A percentile compares a stretch with the other conserved stretches of the same genome.
phyloP scores from a whole-genome alignment of 2,797 vertebrate species.

The Danio jaintianensis region DNA sequence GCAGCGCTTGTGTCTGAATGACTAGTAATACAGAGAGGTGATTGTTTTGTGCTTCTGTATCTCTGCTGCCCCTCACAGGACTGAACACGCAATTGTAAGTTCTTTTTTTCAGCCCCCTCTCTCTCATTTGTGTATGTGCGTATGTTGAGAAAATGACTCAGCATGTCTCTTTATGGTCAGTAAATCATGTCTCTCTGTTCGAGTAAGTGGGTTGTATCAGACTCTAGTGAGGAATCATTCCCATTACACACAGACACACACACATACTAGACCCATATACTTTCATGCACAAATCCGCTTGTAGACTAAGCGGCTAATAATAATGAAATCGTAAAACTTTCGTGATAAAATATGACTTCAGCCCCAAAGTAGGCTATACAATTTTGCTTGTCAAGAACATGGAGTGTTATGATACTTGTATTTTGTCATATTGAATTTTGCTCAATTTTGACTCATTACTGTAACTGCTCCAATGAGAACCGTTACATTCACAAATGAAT shows the following conservation, averaged over 20 bases:
- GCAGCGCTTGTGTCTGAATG: conserved; percentile 28
- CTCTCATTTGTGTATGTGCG: conserved; percentile 13
- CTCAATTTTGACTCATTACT: neutral
- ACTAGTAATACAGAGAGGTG: neutral
- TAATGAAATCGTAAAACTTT: no score
- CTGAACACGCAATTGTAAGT: conserved; percentile 63
- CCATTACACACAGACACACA: neutral
- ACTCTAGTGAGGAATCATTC: conserved; percentile 20
- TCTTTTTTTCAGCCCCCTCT: conserved; percentile 34
- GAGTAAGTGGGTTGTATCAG: conserved; percentile 24
- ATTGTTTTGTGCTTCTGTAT: conserved; percentile 67
- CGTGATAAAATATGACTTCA: no score
- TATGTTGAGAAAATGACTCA: conserved; percentile 32
- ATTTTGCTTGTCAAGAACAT: no score
- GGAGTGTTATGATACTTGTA: no score
- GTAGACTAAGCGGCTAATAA: no score
- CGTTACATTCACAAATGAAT: no score
- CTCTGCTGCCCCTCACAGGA: conserved; percentile 82
- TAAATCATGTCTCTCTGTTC: conserved; percentile 24
- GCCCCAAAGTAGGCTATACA: no score
- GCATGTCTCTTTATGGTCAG: conserved; percentile 28
- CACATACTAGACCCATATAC: neutral
- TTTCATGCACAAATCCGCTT: no score
- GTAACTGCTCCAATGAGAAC: neutral
- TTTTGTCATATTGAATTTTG: no score